These are phyloP conservation scores for Euproctis similis DNA, from an alignment of 2,888 invertebrate genomes.

Conservation along the genomic window DNA sequence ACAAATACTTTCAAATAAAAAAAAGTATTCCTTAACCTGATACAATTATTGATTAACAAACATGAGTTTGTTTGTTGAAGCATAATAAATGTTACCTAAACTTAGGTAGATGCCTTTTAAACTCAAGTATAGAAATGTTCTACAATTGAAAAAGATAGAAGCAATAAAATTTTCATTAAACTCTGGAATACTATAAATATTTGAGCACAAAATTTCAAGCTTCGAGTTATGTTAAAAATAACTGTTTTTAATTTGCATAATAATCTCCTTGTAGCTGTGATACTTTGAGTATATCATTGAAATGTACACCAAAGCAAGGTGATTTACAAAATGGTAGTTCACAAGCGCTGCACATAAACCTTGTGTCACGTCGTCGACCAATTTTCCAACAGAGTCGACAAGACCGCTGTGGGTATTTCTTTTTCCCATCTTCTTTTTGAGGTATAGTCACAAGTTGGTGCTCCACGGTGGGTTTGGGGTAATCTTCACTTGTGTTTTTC, in stretches of 20 bases:
- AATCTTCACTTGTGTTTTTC: constrained; percentile 48
- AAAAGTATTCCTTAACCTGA: too few species aligned
- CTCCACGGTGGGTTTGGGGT: constrained; percentile 43
- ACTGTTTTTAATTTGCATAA: constrained; percentile 63
- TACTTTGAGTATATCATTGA: constrained; percentile 62
- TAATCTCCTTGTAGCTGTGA: constrained; percentile 64
- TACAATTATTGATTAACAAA: too few species aligned
- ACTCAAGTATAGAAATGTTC: too few species aligned
- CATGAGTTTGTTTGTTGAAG: too few species aligned
- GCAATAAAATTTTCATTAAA: too few species aligned
- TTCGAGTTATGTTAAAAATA: too few species aligned
- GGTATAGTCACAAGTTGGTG: constrained; percentile 69
- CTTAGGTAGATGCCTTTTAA: too few species aligned
- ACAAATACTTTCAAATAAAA: too few species aligned
- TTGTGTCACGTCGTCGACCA: constrained; percentile 63
- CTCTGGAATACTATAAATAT: too few species aligned
- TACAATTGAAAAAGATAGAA: too few species aligned
- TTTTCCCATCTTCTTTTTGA: constrained; percentile 73
- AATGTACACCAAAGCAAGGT: constrained; percentile 69
- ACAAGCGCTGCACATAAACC: constrained; percentile 70
- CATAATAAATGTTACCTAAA: too few species aligned
- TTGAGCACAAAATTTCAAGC: too few species aligned
- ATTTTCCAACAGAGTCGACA: constrained; percentile 70
- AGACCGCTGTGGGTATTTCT: constrained; percentile 72
- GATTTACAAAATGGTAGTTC: constrained; percentile 70